Conservation (phyloP, 2,797 vertebrate species). For the Garrulus glandarius region DNA sequence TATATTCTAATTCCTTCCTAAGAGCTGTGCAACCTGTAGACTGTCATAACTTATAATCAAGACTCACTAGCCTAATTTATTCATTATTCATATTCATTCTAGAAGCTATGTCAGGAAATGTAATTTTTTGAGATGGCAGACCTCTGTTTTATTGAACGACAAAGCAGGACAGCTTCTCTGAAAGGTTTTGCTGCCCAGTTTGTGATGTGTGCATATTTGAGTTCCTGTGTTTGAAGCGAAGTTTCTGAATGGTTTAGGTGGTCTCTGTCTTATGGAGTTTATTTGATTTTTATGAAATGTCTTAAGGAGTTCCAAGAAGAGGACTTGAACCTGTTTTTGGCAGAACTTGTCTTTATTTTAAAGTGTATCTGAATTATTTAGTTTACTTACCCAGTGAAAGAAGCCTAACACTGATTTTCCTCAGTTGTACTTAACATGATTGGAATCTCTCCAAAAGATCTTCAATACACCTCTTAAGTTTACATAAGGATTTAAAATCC, state of each 20-base stretch:
- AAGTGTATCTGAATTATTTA: neutral
- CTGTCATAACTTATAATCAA: neutral
- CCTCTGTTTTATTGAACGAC: constrained; percentile 6
- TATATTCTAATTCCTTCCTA: neutral
- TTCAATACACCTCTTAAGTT: neutral
- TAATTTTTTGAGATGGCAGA: neutral
- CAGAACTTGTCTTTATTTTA: neutral
- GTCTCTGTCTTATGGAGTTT: constrained; percentile 27
- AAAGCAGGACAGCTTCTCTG: constrained; percentile 22
- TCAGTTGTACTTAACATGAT: neutral
- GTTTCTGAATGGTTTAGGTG: constrained; percentile 4
- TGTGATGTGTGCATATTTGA: neutral
- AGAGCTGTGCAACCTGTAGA: neutral
- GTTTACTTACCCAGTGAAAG: neutral
- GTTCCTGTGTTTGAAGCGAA: constrained; percentile 12
- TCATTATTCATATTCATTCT: neutral
- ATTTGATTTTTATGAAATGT: constrained; percentile 29
- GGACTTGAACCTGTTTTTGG: neutral
- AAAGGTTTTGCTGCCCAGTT: constrained; percentile 13
- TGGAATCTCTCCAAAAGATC: neutral
- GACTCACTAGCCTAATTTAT: neutral
- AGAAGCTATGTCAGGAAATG: neutral
- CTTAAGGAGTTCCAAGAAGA: neutral
- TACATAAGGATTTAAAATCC: neutral
- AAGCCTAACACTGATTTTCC: neutral